phyloP scores from a whole-genome alignment of 2,113 vertebrate genomes.

The Lampris megalopsis region DNA sequence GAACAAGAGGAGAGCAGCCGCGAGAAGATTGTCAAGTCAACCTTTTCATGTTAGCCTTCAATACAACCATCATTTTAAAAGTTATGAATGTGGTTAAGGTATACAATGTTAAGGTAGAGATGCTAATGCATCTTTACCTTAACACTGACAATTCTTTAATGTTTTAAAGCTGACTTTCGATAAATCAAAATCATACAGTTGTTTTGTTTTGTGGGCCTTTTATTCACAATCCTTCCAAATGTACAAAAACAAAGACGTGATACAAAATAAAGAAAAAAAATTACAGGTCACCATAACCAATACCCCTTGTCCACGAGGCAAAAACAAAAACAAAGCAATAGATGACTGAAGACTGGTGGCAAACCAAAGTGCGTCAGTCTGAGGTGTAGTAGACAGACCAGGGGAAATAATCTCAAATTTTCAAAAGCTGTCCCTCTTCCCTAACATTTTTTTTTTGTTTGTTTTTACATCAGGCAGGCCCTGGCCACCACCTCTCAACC shows the following conservation, averaged over 20 bases:
- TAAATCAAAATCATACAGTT: constrained; percentile 21
- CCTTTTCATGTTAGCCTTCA: too few relatives aligned
- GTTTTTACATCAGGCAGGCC: constrained; percentile 64
- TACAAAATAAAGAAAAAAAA: constrained; percentile 62
- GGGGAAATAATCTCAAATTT: constrained; percentile 67
- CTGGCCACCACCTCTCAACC: constrained; percentile 67
- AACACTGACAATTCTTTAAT: too few relatives aligned
- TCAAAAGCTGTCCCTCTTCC: constrained; percentile 68
- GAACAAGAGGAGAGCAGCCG: too few relatives aligned
- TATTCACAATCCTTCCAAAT: constrained; percentile 85
- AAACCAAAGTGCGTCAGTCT: constrained; percentile 79
- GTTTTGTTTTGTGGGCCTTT: constrained; percentile 83
- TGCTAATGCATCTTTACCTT: too few relatives aligned
- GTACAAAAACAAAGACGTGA: constrained; percentile 82
- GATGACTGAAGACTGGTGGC: constrained; percentile 69
- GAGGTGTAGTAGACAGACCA: constrained; percentile 67
- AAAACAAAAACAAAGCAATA: constrained; percentile 56
- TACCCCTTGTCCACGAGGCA: constrained; percentile 56
- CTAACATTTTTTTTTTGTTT: constrained; percentile 53
- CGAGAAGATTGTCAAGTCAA: too few relatives aligned
- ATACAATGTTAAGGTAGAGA: too few relatives aligned
- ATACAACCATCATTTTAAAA: too few relatives aligned
- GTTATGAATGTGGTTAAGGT: too few relatives aligned
- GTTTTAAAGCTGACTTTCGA: neutral
- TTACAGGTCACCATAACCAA: constrained; percentile 60